Evolutionary conservation across 2,888 invertebrate species (phyloP), one percentile per base, ranked within the genome.

Genomic region (Mythimna pallens): DNA sequence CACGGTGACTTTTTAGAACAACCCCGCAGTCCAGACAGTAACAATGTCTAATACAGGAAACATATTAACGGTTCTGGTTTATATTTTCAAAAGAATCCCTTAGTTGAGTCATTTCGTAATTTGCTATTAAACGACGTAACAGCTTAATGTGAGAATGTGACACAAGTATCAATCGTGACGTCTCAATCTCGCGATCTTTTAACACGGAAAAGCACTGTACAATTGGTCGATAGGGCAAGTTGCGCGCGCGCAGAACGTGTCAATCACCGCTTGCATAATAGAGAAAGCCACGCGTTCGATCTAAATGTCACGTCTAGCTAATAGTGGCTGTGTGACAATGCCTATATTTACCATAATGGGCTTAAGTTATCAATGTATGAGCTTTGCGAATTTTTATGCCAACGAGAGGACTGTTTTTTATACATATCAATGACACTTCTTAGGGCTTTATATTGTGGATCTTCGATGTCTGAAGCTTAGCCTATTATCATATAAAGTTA

Each of bases 251-350:
- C 89, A 80, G 78, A 89, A 89, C 89, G 89, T 93, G 94, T 95
- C 95, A 94, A 94, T 95, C 94, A 94, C 88, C 76, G 76, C 85
- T 95, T 94, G 88, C 92, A 92, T 92, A 94, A 94, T 85, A 86
- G 86, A 91, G 91, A 94, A 94, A 94, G 93, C 90, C 87, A 87
- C 78, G 76, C 86, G 85, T 85, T 84, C 87, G 85, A 75, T 86
- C 87, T 80, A 92, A 93, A 93, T 93, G 92, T 93, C 92, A 91
- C 88, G 89, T 88, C 74, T 83, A 85, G 83, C 87, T 76, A 82
- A 47, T 83, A 85, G 83, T 86, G 72, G 76, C 73, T 73, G 40
- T 87, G 88, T 88, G 88, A 89, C 87, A 89, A 88, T 88, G 87
- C 84, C 85, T 85, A 83, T 79, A 80, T 82, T 79, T 75, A 75